These are phyloP conservation scores for Chrysolina haemoptera DNA, from an alignment of 2,888 invertebrate species.

Conservation along the genomic window DNA sequence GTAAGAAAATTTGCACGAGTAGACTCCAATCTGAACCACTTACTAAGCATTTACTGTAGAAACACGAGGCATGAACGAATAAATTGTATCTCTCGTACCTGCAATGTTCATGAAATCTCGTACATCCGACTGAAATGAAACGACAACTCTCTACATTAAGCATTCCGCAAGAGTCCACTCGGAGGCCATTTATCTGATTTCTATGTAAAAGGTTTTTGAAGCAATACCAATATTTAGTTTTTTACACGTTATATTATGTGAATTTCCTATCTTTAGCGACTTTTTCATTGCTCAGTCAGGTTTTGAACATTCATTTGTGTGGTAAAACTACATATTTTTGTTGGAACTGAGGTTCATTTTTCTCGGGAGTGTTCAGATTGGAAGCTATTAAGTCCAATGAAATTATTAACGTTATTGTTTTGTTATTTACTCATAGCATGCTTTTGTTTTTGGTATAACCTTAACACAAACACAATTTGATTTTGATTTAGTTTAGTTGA, in stretches of 20 bases:
- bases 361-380: slow-evolving; percentile 16
- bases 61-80: not conserved
- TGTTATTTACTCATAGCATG: slow-evolving; percentile 22
- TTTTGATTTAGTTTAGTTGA: not conserved
- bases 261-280: no score
- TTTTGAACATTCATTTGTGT: no score
- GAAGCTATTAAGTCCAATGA: not conserved
- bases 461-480: slow-evolving; percentile 9
- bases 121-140: no score
- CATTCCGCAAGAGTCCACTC: not conserved
- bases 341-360: not conserved
- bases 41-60: not conserved
- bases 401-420: slow-evolving; percentile 28
- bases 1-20: slow-evolving; percentile 72
- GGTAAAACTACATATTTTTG: no score
- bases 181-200: not conserved
- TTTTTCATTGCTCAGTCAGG: no score
- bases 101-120: no score
- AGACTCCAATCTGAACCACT: slow-evolving; percentile 19
- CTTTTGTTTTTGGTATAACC: slow-evolving; percentile 9
- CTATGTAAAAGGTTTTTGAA: no score
- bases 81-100: no score
- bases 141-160: not conserved
- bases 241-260: no score
- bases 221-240: no score